Percentiles rank a stretch among this genome's conserved stretches.
Evolutionary conservation across 2,888 invertebrate species (phyloP).

Genomic region (Incurvaria masculella): DNA sequence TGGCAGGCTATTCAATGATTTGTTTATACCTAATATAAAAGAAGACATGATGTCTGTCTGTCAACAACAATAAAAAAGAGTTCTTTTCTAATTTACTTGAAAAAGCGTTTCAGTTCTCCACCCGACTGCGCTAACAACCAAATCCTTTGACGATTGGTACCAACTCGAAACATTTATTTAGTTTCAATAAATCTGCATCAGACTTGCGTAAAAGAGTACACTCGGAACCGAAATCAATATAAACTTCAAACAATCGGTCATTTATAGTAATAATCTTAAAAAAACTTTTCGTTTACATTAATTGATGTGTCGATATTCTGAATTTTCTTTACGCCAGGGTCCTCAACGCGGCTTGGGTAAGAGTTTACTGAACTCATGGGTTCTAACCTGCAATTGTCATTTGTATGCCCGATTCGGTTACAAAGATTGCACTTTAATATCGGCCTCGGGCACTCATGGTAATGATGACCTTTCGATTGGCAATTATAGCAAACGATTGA

Average conservation of each 20-base stretch:
- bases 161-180: conserved; percentile 4
- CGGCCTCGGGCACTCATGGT: conserved; percentile 7
- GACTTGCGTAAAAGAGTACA: conserved; percentile 10
- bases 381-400: conserved; percentile 2
- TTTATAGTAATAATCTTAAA: conserved; percentile 8
- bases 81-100: too few species aligned
- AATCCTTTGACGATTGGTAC: conserved; percentile 14
- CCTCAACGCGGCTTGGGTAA: conserved; percentile 4
- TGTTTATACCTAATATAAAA: too few species aligned
- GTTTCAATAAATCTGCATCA: conserved; percentile 7
- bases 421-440: conserved; percentile 7
- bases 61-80: too few species aligned
- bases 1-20: too few species aligned
- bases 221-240: conserved; percentile 15
- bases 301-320: conserved; percentile 2
- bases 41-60: too few species aligned
- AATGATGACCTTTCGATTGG: conserved; percentile 6
- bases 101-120: too few species aligned
- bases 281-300: conserved; percentile 10
- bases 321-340: conserved; percentile 3
- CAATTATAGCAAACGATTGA: conserved; percentile 7
- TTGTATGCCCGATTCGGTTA: conserved; percentile 8
- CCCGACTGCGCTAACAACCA: too few species aligned
- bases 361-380: conserved; percentile 1
- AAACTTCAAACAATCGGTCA: conserved; percentile 5